A percentile compares a stretch with the other conserved stretches of the same genome.
Evolutionary conservation across 35 echinoderm and acorn worm genomes (phyloP).

Genomic region (Apostichopus californicus): DNA sequence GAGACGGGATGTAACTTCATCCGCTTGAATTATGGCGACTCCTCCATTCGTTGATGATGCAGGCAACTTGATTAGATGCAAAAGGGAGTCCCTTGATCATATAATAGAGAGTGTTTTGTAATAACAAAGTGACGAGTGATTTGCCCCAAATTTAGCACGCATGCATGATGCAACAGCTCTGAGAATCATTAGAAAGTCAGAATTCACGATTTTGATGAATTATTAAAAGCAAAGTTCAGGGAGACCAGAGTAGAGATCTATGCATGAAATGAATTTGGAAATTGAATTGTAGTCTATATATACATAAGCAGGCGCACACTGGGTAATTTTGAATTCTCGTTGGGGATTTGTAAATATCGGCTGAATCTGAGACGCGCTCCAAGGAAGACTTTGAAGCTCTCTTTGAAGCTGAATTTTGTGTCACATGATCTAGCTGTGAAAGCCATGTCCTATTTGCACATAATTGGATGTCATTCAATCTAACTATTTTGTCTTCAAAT

Average conservation of each 20-base stretch:
- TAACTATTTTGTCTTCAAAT: too few species aligned
- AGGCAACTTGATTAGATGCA: not conserved
- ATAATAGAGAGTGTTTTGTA: not conserved
- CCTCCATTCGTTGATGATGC: not conserved
- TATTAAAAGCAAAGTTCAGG: not conserved
- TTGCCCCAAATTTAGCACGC: not conserved
- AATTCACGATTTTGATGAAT: not conserved
- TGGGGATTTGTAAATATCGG: not conserved
- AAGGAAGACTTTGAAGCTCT: too few species aligned
- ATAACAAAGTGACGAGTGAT: slow-evolving; percentile 4
- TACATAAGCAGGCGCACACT: not conserved
- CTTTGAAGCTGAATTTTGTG: too few species aligned
- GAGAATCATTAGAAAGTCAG: not conserved
- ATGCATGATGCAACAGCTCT: not conserved
- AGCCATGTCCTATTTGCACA: too few species aligned
- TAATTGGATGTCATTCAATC: too few species aligned
- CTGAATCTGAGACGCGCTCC: too few species aligned
- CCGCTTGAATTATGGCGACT: slow-evolving; percentile 1
- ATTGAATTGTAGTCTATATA: not conserved
- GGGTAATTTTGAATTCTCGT: not conserved
- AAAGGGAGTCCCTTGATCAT: not conserved
- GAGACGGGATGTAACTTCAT: not conserved
- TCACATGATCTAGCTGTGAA: too few species aligned
- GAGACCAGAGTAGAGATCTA: not conserved
- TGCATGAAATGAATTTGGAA: not conserved